phyloP scores from a whole-genome alignment of 2,888 invertebrate genomes.

The Tryphoninae sp. region DNA sequence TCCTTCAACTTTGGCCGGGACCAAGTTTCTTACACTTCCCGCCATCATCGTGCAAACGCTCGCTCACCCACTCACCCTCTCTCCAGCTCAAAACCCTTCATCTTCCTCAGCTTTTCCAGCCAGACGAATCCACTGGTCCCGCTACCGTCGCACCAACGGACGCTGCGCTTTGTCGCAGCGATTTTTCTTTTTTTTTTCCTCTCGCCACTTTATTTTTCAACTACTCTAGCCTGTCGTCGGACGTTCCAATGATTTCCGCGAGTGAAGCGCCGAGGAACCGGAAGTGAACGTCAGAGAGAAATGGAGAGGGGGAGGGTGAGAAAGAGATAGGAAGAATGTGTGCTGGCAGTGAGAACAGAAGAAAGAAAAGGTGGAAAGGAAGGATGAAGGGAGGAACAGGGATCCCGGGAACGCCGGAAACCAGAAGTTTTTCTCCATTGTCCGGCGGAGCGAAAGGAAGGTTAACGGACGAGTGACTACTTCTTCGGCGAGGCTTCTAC shows the following conservation, averaged over 20 bases:
- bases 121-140: conserved; percentile 20
- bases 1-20: conserved; percentile 41
- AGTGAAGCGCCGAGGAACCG: conserved; percentile 58
- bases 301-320: conserved; percentile 25
- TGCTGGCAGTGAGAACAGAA: conserved; percentile 35
- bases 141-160: conserved; percentile 36
- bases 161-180: conserved; percentile 46
- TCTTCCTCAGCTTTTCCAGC: conserved; percentile 55
- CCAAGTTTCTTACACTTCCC: conserved; percentile 26
- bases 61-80: conserved; percentile 20
- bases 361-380: conserved; percentile 12
- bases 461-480: conserved; percentile 49
- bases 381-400: conserved; percentile 35
- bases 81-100: conserved; percentile 33
- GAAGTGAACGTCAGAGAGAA: conserved; percentile 61
- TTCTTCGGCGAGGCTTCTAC: conserved; percentile 33
- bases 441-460: conserved; percentile 50
- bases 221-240: conserved; percentile 59
- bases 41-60: conserved; percentile 51
- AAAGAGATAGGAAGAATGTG: conserved; percentile 15
- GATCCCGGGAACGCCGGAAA: conserved; percentile 55
- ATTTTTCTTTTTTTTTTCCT: conserved; percentile 23
- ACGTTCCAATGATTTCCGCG: conserved; percentile 65
- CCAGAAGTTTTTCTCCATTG: conserved; percentile 57
- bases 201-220: conserved; percentile 46